Conservation (phyloP, 1,140 invertebrate genomes). For the Bicyclus anynana region DNA sequence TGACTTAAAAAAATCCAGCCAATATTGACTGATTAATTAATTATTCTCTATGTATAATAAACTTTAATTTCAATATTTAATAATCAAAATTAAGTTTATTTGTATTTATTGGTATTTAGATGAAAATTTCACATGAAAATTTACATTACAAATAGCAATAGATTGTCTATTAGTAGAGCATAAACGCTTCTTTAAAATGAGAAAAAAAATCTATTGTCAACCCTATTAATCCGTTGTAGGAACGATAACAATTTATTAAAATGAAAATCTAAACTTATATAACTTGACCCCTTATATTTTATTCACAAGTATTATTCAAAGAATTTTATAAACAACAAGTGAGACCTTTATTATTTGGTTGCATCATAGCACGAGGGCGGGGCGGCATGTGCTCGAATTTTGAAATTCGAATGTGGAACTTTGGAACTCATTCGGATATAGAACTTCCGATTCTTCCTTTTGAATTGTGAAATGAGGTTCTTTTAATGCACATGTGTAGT, state of each 20-base stretch:
- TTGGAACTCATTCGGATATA: slow-evolving; percentile 45
- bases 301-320: background rate
- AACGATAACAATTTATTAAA: background rate
- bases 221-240: background rate
- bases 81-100: no score
- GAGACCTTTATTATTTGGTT: slow-evolving; percentile 17
- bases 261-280: slow-evolving; percentile 1
- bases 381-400: slow-evolving; percentile 37
- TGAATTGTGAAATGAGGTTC: slow-evolving; percentile 39
- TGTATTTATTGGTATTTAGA: no score
- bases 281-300: slow-evolving; percentile 14
- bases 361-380: slow-evolving; percentile 27
- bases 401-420: slow-evolving; percentile 17
- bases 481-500: slow-evolving; percentile 41
- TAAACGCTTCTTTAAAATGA: no score
- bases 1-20: no score
- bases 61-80: no score
- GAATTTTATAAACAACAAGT: slow-evolving; percentile 9
- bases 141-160: no score
- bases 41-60: no score
- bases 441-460: slow-evolving; percentile 54
- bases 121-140: no score
- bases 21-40: no score
- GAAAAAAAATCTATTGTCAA: background rate
- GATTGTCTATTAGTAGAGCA: no score